Base-by-base conservation (phyloP, 92 coral and sea anemone genomes). In the Umimayanthus chanpuru region DNA sequence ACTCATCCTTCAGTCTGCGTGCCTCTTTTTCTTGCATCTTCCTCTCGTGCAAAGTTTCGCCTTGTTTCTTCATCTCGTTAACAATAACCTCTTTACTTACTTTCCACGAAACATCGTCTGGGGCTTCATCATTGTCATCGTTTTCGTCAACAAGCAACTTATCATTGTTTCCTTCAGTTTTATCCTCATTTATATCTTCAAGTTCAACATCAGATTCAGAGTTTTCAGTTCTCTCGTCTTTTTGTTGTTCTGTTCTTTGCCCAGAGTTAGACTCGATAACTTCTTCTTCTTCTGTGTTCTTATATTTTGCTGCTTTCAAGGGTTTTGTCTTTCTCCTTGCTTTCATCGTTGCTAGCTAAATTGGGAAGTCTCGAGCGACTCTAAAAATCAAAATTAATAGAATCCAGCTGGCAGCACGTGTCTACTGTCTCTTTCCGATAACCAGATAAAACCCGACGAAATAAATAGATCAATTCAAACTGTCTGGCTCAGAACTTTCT, bases 91-190 rank as follows among this genome's bases (percentile, higher is more conserved):
- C 96, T 85, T 92, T 96, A 86, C 98, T 93, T 18, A 88, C 89
- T 80, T 89, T 88, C 93, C 96, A 94, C 15, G 99, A 91, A 40
- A 96, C 85, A 50, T 92, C 94, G 72, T 86, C 97, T 41, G 99
- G 99, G 21, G 88, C 94, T 91, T 93, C 99, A 68, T 90, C 93
- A 2, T 73, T 91, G 11, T 92, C 89, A 18, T 87, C 87, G 39
- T 30, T 61, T 6, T 88, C 92, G 82, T 50, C 81, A 29, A 4
- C 73, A 25, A 41, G 28, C 16, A 32, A 68, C 39, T n/a, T 44
- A 56, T 79, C 81, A 43, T 30, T 36, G 73, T 86, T 88, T 2
- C 58, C 58, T 53, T 9, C 74, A 40, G 66, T 70, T 28, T 26
- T 18, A 53, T 3, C 56, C 39, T 43, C 43, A 29, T 23, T 38